Base-by-base conservation (phyloP, 1,140 invertebrate genomes). In the Yoshiicerus persimilis region DNA sequence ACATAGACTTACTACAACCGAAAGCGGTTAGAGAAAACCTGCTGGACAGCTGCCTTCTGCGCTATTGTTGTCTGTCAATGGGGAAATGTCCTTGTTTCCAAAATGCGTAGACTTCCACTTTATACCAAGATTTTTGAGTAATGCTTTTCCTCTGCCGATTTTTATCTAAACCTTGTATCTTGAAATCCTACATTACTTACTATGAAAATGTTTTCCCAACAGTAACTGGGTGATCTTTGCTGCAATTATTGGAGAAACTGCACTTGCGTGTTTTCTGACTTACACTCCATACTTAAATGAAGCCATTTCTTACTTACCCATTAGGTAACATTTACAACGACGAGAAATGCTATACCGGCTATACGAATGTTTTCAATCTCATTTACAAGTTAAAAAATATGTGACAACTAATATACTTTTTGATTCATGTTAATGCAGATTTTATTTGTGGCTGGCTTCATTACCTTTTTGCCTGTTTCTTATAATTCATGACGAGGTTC, bases 31-130 rank as follows among this genome's bases (percentile, higher is more conserved):
- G 95, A 95, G 91, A 94, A 94, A 91, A 95, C 95, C 25, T 95
- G 94, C 91, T 94, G 95, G 91, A 95, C 95, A 77, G 94, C 95
- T 39, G 95, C 95, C 92, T 95, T 95, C 90, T 93, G 94, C 25
- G 93, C 94, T 34, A 95, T 95, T 91, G 95, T 95, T 16, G 92
- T 95, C 89, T 95, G 95, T 39, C 95, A 95, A 92, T 95, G 95
- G 95, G 94, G 95, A 87, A 95, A 95, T 93, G 91, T 95, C 87
- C 94, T 95, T 90, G 95, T 95, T 90, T 95, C 94, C 91, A 95
- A 95, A 91, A 95, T 95, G 11, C 92, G 95, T 83, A 92, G 94
- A 87, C 93, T 95, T 89, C 95, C 95, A 10, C 92, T 95, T 80
- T 92, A 95, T 89, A 94, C 95, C 3, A 66, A 66, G n/a, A n/a